Conservation (phyloP, 1,140 invertebrate genomes). For the Pseudomyrmex flavicornis region DNA sequence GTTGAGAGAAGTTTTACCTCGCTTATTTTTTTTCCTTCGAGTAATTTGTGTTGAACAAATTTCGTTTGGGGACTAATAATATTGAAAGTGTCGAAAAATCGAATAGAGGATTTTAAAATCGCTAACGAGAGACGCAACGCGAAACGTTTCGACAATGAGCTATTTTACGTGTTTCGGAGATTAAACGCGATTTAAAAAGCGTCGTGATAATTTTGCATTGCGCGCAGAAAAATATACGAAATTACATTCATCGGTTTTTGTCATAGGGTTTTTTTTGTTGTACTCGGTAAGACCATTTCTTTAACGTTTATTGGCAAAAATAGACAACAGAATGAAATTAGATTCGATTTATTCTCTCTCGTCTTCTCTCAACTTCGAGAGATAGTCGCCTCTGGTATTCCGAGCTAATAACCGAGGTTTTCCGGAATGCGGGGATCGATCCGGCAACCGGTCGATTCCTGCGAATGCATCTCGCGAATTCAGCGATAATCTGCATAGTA, state of each 20-base stretch:
- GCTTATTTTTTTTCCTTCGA: slow-evolving; percentile 33
- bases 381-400: background rate
- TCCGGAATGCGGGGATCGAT: background rate
- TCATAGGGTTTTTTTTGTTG: background rate
- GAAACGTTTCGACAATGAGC: background rate
- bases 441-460: background rate
- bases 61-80: slow-evolving; percentile 26
- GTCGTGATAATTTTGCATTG: background rate
- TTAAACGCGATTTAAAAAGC: background rate
- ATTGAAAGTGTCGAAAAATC: background rate
- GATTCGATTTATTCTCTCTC: slow-evolving; percentile 12
- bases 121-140: too few species aligned
- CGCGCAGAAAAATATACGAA: background rate
- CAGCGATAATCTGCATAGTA: slow-evolving; percentile 44
- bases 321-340: slow-evolving; percentile 34
- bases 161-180: background rate
- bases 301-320: background rate
- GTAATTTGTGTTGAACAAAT: slow-evolving; percentile 51
- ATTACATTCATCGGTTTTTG: background rate
- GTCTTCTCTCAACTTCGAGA: background rate
- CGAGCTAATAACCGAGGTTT: slow-evolving; percentile 17
- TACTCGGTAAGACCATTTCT: background rate
- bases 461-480: background rate
- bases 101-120: background rate
- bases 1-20: slow-evolving; percentile 15